Evolutionary conservation across 2,888 invertebrate species (phyloP), one percentile per base, ranked within the genome.

Genomic region (Cataglyphis livida): DNA sequence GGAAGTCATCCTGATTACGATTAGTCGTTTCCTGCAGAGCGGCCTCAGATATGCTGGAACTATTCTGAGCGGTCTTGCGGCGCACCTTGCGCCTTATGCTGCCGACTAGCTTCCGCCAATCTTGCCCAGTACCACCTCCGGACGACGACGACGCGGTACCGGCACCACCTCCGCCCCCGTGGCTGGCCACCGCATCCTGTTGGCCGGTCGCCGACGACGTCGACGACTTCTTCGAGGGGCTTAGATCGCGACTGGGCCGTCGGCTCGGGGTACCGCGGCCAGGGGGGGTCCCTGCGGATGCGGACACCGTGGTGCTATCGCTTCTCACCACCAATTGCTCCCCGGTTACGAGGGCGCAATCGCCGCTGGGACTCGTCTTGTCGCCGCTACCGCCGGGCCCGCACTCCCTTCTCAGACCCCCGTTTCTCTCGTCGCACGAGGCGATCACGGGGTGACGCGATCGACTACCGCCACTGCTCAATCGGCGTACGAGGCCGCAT

Each of bases 1-100:
- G 95, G 92, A 97, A 97, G 93, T 97, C 97, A 93, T 97, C 97
- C 81, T 96, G 95, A 91, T 96, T 96, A 85, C 91, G 92, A 57
- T 87, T 88, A 41, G 87, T 90, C 38, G 87, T 89, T 41, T 90
- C 90, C 35, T 82, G 91, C 73, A 89, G 83, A 61, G 86, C 85
- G n/a, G 89, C 90, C 84, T 91, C 91, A 28, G 90, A 88, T 32
- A 92, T 90, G 84, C 91, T 92, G 70, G 88, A 85, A 84, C 90
- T 91, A 89, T 87, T 87, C 75, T 91, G 92, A 21, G 87, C 74
- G 38, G 90, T 82, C 84, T 93, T 94, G 10, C 94, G 91, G 82
- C 94, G 91, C 38, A 94, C 95, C 85, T 94, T 94, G 21, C 95
- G 92, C 74, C 93, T 91, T 59, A 95, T 95, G 85, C 94, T 94